phyloP scores from a whole-genome alignment of 2,888 invertebrate species.

The Brenthis hecate region DNA sequence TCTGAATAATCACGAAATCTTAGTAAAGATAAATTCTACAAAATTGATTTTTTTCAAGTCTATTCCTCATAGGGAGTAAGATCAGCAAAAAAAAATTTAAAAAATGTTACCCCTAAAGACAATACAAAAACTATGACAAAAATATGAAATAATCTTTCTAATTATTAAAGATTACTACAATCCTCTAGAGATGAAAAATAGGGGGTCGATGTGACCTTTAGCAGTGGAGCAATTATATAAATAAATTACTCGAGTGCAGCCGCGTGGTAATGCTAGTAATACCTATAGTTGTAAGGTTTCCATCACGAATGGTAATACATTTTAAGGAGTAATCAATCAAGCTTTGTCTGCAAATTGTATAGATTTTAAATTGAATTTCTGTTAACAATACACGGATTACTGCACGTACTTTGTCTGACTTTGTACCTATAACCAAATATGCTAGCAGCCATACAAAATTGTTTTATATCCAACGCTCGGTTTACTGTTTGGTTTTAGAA shows the following conservation, averaged over 20 bases:
- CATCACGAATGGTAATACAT: conserved; percentile 49
- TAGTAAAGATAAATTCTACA: too few species aligned
- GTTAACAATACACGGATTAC: conserved; percentile 78
- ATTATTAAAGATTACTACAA: too few species aligned
- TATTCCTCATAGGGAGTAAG: too few species aligned
- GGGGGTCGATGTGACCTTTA: too few species aligned
- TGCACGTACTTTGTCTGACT: conserved; percentile 61
- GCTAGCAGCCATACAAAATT: conserved; percentile 22
- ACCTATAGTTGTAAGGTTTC: conserved; percentile 22
- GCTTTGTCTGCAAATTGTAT: conserved; percentile 71
- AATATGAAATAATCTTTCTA: too few species aligned
- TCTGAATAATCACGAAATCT: too few species aligned
- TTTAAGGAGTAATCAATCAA: conserved; percentile 75
- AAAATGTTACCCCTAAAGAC: too few species aligned
- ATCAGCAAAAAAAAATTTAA: too few species aligned
- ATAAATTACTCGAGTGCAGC: conserved; percentile 9
- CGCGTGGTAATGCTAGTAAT: conserved; percentile 13
- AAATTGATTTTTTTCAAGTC: too few species aligned
- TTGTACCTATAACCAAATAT: conserved; percentile 47
- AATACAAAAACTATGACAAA: too few species aligned
- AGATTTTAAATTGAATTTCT: conserved; percentile 79
- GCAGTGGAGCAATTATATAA: too few species aligned
- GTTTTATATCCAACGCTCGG: conserved; percentile 43
- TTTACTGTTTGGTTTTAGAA: conserved; percentile 3
- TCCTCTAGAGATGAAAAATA: too few species aligned